Percentiles rank a stretch among this genome's conserved stretches.
phyloP scores from a whole-genome alignment of 2,113 vertebrate species.

The Prunella fulvescens region DNA sequence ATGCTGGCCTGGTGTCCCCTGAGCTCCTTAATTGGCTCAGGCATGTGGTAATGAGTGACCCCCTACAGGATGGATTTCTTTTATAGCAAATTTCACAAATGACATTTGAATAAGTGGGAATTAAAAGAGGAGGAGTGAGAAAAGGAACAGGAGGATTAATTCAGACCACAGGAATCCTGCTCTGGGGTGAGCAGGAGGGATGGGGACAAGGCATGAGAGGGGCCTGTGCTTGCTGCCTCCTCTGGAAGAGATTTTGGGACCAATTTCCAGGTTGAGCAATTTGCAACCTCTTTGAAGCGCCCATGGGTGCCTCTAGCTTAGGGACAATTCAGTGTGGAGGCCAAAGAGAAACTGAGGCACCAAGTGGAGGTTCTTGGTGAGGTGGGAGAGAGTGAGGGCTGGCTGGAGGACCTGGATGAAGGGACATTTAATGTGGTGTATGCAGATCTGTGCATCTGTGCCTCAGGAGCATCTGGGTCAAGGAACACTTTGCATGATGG shows the following conservation, averaged over 20 bases:
- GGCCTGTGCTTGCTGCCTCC: not conserved
- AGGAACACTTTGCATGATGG: not conserved
- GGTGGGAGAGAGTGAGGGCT: not conserved
- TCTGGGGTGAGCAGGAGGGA: not conserved
- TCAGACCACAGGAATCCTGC: not conserved
- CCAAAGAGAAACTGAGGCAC: not conserved
- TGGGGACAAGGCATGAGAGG: fast-evolving
- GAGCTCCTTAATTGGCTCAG: not conserved
- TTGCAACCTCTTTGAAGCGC: not conserved
- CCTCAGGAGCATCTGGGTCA: not conserved
- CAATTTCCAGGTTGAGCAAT: not conserved
- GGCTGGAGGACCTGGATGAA: not conserved
- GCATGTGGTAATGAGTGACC: not conserved
- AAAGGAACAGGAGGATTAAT: not conserved
- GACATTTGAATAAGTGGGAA: not conserved
- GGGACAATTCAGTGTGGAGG: fast-evolving
- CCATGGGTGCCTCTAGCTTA: fast-evolving
- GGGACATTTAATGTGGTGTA: not conserved
- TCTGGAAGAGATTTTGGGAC: not conserved
- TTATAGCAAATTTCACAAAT: not conserved
- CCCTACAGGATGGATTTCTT: not conserved
- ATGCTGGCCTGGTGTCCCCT: not conserved
- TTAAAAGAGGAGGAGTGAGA: not conserved
- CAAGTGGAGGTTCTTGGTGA: not conserved
- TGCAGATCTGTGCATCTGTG: fast-evolving